Evolutionary conservation across 2,113 vertebrate species (phyloP), one percentile per base, ranked within the genome.

Genomic region (Hydrolagus affinis): DNA sequence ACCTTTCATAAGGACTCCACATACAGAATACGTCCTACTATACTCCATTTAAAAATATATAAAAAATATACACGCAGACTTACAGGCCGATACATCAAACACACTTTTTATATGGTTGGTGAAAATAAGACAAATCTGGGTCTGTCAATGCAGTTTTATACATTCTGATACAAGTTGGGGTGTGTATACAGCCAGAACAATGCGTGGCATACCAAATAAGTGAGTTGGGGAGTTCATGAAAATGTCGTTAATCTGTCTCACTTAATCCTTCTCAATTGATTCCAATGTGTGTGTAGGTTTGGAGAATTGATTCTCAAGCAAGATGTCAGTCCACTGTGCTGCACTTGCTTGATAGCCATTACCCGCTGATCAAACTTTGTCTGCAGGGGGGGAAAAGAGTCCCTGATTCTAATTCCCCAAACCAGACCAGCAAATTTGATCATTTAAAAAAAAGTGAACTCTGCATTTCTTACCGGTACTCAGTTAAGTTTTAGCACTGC

Each of bases 211-310:
- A 30, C 78, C 60, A 83, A 83, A 83, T 83, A 83, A 83, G 62
- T 87, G 88, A 90, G 87, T 88, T 91, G 89, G 88, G 89, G 90
- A 90, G 88, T 90, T 91, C 89, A 91, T 92, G 88, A 90, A 91
- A 91, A 89, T 90, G 88, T 87, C 88, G 88, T 88, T 89, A 88
- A 88, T 87, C 88, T 90, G 78, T 83, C 78, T 83, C 62, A 66
- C 85, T 70, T 88, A 88, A 89, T 88, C 87, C 78, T 85, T 87
- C 85, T 85, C 88, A 86, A 90, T 87, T 85, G 88, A 89, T 87
- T 87, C 87, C 62, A 83, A 28, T 83, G 28, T 64, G 44, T 78
- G 85, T 11, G 85, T 44, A 90, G 86, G 86, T 59, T 86, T 7
- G 70, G 87, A 85, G 85, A 85, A 86, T 86, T 19, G 6, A 68